Conservation (phyloP, 2,113 vertebrate genomes). For the Psilopsiagon aurifrons region DNA sequence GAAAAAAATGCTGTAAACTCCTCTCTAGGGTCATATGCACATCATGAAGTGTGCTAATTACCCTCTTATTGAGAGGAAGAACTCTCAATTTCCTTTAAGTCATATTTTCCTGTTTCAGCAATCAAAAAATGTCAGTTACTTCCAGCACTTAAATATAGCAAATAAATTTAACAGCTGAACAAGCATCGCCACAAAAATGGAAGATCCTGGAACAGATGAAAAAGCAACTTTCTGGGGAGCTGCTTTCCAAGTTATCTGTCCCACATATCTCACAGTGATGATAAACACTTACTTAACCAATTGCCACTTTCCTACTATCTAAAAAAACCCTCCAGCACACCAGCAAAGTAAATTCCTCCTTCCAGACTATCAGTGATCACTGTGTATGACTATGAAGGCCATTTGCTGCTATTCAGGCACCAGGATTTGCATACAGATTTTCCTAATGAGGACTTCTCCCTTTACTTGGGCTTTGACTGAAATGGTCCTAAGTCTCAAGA, state of each 20-base stretch:
- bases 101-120: background rate
- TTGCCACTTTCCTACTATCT: background rate
- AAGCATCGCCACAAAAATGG: background rate
- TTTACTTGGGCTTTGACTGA: slow-evolving; percentile 15
- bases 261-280: background rate
- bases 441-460: background rate
- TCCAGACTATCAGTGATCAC: background rate
- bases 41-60: background rate
- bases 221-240: background rate
- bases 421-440: background rate
- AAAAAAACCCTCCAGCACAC: background rate
- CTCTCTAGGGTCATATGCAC: slow-evolving; percentile 7
- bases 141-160: background rate
- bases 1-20: slow-evolving; percentile 47
- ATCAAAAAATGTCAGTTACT: background rate
- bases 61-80: background rate
- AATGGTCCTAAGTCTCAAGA: background rate
- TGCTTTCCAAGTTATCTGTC: background rate
- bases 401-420: background rate
- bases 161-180: background rate
- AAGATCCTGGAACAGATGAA: background rate
- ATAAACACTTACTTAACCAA: background rate
- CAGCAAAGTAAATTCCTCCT: background rate
- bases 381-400: background rate
- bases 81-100: background rate